Percentiles rank a stretch among this genome's conserved stretches.
phyloP scores from a whole-genome alignment of 2,888 invertebrate genomes.

The Spodoptera littoralis region DNA sequence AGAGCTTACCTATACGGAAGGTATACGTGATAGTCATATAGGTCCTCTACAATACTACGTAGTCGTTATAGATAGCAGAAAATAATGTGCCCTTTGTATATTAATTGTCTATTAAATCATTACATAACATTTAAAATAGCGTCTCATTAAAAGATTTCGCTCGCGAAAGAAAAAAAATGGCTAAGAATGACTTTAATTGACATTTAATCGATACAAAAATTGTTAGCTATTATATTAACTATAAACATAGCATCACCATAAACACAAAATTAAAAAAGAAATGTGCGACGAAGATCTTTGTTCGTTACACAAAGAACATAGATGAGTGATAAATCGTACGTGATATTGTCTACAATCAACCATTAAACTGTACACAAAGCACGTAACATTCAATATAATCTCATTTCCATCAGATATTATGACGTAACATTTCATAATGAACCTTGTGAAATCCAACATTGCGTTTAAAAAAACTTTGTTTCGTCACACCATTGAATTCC shows the following conservation, averaged over 20 bases:
- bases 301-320: constrained; percentile 54
- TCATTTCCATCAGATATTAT: constrained; percentile 46
- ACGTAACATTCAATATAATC: constrained; percentile 53
- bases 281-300: constrained; percentile 51
- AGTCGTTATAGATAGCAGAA: neutral
- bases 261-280: constrained; percentile 41
- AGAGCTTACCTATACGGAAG: constrained; percentile 26
- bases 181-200: no score
- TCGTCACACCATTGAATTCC: constrained; percentile 42
- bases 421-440: constrained; percentile 44
- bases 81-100: constrained; percentile 7
- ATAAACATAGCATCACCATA: constrained; percentile 43
- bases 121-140: no score
- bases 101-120: no score
- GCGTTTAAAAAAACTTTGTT: constrained; percentile 37
- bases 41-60: constrained; percentile 1
- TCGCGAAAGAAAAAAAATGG: no score
- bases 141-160: no score
- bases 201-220: no score
- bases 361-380: constrained; percentile 42
- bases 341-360: constrained; percentile 53
- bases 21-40: constrained; percentile 18
- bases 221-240: no score
- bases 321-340: constrained; percentile 52
- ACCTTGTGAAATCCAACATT: constrained; percentile 36